Conservation (phyloP, 2,888 invertebrate species). For the Catocala nupta region DNA sequence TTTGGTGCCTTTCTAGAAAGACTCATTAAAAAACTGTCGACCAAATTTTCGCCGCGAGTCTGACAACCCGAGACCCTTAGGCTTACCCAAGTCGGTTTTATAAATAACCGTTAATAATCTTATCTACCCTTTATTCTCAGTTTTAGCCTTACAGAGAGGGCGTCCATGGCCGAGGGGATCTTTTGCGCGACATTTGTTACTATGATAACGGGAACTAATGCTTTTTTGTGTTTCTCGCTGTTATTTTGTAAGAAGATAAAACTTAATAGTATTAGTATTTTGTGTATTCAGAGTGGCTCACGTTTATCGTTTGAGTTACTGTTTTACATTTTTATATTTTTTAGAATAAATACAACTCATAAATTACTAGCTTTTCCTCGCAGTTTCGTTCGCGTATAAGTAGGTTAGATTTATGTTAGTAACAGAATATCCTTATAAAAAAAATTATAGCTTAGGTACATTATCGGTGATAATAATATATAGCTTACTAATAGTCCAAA, state of each 20-base stretch:
- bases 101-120: slow-evolving; percentile 43
- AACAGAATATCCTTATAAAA: too few relatives aligned
- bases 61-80: slow-evolving; percentile 8
- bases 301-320: too few relatives aligned
- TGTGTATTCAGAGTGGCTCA: not conserved
- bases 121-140: slow-evolving; percentile 31
- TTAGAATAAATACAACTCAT: too few relatives aligned
- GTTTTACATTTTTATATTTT: too few relatives aligned
- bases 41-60: not conserved
- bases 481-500: too few relatives aligned
- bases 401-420: too few relatives aligned
- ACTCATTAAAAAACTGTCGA: not conserved
- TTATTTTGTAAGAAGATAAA: slow-evolving; percentile 18
- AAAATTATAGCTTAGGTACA: too few relatives aligned
- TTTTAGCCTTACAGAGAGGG: slow-evolving; percentile 17
- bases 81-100: slow-evolving; percentile 23
- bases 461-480: too few relatives aligned
- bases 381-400: too few relatives aligned
- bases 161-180: slow-evolving; percentile 18
- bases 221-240: slow-evolving; percentile 24
- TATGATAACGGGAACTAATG: slow-evolving; percentile 37
- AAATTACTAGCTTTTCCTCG: too few relatives aligned
- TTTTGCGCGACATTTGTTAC: slow-evolving; percentile 22
- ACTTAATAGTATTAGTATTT: slow-evolving; percentile 9
- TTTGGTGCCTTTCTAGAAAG: too few relatives aligned